phyloP scores from a whole-genome alignment of 2,888 invertebrate species.

The Aleiodes testaceus region DNA sequence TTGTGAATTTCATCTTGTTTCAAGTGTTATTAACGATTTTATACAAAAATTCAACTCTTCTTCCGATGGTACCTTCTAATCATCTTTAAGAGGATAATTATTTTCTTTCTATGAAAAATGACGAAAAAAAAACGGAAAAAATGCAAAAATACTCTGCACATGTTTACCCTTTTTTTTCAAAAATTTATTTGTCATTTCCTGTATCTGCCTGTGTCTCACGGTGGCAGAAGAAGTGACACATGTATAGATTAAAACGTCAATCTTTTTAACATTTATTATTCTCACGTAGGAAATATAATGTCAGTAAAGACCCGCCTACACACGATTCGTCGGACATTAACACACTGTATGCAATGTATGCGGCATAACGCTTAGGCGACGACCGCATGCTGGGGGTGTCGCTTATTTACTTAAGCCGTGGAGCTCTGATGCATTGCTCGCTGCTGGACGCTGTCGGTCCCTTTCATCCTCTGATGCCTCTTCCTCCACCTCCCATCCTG shows the following conservation, averaged over 20 bases:
- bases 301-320: slow-evolving; percentile 40
- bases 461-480: slow-evolving; percentile 60
- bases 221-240: slow-evolving; percentile 40
- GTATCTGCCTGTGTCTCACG: slow-evolving; percentile 23
- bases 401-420: slow-evolving; percentile 68
- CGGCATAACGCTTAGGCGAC: slow-evolving; percentile 45
- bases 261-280: slow-evolving; percentile 35
- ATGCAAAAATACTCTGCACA: too few relatives aligned
- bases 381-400: slow-evolving; percentile 54
- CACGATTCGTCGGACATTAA: slow-evolving; percentile 5
- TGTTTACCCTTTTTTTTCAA: too few relatives aligned
- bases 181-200: too few relatives aligned
- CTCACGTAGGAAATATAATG: slow-evolving; percentile 29
- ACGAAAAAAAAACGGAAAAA: too few relatives aligned
- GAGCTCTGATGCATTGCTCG: slow-evolving; percentile 65
- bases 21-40: too few relatives aligned
- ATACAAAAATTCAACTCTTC: too few relatives aligned
- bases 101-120: too few relatives aligned
- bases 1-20: too few relatives aligned
- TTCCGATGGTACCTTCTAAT: too few relatives aligned
- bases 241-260: slow-evolving; percentile 51
- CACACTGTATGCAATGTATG: slow-evolving; percentile 30
- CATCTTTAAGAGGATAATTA: too few relatives aligned
- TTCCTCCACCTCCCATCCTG: slow-evolving; percentile 32
- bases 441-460: slow-evolving; percentile 67